Evolutionary conservation across 2,797 vertebrate genomes (phyloP), one percentile per base, ranked within the genome.

Genomic region (Platalea minor): DNA sequence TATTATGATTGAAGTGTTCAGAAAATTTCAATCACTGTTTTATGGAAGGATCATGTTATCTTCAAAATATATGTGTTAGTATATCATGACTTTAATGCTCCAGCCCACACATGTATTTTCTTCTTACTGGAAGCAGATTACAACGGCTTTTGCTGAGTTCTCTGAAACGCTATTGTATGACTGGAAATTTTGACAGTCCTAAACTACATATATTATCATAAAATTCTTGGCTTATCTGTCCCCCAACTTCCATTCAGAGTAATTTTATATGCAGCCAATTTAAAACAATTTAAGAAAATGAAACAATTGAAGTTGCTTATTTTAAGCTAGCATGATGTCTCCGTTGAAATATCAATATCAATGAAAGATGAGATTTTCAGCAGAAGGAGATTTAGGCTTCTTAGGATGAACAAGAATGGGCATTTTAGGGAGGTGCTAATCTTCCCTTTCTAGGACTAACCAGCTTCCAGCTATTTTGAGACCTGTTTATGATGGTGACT

Each of bases 201-300:
- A 75, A 96, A 94, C 63, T 91, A 88, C 85, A 91, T 73, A 70
- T 85, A 97, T 97, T 95, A 95, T 65, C 60, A 64, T 80, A 79
- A 95, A 92, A 94, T 75, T 85, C 54, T 95, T 94, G 91, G 82
- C 89, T 93, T 95, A 89, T 54, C n/a, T 91, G 39, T 82, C 28
- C 24, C 17, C 7, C 88, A 87, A 10, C 76, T 96, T 96, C 86
- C 87, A 92, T 87, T 88, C 37, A 8, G 28, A 83, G 73, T 63
- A 90, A 97, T 93, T 88, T 95, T 67, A 86, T 77, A 65, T 46
- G 46, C 68, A 87, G 35, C 19, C 67, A 93, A 80, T 91, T 96
- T 95, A 91, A 97, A 95, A 92, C 72, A 94, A 95, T 92, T 96
- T 94, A 87, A 96, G 96, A 95, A 97, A 96, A 96, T 56, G 64